These are phyloP conservation scores for Leucopternis melanops DNA, from an alignment of 2,113 vertebrate species.

Conservation along the genomic window DNA sequence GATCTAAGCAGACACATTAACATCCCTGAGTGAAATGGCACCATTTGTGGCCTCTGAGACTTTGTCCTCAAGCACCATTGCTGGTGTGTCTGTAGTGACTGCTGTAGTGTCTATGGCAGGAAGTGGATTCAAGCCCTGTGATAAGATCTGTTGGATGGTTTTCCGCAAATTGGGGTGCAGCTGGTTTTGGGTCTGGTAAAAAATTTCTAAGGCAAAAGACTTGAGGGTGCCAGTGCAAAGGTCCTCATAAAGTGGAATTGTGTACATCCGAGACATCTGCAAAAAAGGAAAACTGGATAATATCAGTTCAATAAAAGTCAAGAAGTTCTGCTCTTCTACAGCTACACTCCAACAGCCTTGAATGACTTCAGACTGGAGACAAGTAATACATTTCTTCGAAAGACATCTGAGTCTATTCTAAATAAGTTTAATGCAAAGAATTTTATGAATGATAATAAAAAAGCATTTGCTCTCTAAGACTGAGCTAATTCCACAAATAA, in stretches of 20 bases:
- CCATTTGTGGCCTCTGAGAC: conserved; percentile 71
- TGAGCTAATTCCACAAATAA: background rate
- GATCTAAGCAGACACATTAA: conserved; percentile 89
- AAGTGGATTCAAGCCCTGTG: conserved; percentile 77
- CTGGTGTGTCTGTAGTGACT: conserved; percentile 29
- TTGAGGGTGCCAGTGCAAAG: conserved; percentile 90
- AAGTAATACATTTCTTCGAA: background rate
- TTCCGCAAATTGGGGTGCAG: conserved; percentile 91
- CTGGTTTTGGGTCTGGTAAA: conserved; percentile 90
- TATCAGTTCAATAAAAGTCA: background rate
- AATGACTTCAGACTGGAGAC: background rate
- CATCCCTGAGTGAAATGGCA: conserved; percentile 84
- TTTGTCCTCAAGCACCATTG: conserved; percentile 73
- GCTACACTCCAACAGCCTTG: background rate
- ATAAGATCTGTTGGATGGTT: conserved; percentile 90
- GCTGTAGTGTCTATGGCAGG: conserved; percentile 51
- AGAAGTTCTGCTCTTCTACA: background rate
- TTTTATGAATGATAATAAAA: background rate
- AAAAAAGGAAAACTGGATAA: background rate
- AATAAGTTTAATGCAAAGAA: background rate
- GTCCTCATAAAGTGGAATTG: conserved; percentile 94
- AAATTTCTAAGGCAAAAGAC: conserved; percentile 89
- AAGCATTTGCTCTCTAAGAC: background rate
- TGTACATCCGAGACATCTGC: conserved; percentile 98
- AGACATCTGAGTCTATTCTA: background rate